Evolutionary conservation across 2,113 vertebrate species (phyloP).

Genomic region (Heterochromis multidens): DNA sequence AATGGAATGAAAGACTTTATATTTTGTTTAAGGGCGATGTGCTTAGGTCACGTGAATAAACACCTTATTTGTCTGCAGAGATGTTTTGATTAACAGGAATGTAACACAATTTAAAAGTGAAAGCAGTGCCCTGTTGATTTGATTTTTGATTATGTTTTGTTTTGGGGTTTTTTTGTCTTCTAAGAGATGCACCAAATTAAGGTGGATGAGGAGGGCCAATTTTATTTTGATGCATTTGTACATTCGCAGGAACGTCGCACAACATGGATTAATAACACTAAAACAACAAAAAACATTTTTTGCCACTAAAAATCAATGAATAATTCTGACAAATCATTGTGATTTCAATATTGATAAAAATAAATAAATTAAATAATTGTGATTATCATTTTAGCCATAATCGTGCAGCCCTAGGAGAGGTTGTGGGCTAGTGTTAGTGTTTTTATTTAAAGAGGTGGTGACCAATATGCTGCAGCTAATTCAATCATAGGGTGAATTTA

Average conservation of each 20-base stretch:
- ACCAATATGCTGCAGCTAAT: too few relatives aligned
- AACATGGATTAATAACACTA: too few relatives aligned
- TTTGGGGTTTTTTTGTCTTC: background rate
- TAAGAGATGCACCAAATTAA: background rate
- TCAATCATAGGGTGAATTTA: background rate
- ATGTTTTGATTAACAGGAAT: background rate
- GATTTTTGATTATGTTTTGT: background rate
- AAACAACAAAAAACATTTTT: accelerated
- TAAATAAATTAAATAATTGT: accelerated
- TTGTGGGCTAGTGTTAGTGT: background rate
- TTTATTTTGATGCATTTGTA: background rate
- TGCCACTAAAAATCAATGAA: accelerated
- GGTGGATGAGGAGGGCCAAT: background rate
- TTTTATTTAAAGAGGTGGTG: too few relatives aligned
- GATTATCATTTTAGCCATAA: background rate
- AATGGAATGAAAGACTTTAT: background rate
- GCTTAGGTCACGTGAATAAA: background rate
- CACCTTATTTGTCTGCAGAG: background rate
- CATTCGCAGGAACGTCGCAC: background rate
- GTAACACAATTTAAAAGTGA: too few relatives aligned
- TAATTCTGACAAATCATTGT: background rate
- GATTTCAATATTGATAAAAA: background rate
- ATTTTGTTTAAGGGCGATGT: background rate
- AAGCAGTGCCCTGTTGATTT: background rate
- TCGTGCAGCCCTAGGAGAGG: accelerated